Percentiles rank a stretch among this genome's conserved stretches.
phyloP scores from a whole-genome alignment of 2,888 invertebrate genomes.

The Electrophaes corylata region DNA sequence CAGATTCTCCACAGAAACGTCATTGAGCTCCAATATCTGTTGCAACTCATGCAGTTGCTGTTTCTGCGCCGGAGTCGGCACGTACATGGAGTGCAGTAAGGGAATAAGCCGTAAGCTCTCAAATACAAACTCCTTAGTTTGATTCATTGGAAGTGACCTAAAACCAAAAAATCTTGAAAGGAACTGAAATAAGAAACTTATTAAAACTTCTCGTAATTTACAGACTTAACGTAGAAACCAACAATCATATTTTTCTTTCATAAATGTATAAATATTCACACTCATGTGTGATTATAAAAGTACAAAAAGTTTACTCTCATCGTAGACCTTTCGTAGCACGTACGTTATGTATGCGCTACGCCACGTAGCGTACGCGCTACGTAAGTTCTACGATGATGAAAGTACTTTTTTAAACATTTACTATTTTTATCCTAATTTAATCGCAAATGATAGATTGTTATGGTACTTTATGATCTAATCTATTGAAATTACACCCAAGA shows the following conservation, averaged over 20 bases:
- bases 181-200: no score
- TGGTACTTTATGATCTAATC: no score
- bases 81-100: constrained; percentile 56
- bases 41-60: constrained; percentile 56
- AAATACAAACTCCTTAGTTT: constrained; percentile 64
- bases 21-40: constrained; percentile 63
- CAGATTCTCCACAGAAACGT: constrained; percentile 55
- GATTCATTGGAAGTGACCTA: constrained; percentile 57
- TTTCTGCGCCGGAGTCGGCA: constrained; percentile 47
- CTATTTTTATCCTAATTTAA: no score
- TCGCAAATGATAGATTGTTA: no score
- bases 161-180: neutral
- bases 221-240: neutral
- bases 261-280: no score
- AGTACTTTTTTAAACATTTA: no score
- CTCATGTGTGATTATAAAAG: no score
- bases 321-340: constrained; percentile 11
- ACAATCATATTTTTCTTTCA: no score
- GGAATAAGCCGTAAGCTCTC: constrained; percentile 59
- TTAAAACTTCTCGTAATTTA: no score
- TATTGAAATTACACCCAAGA: no score
- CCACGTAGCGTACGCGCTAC: neutral
- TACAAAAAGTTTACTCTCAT: no score
- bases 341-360: neutral
- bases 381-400: neutral